Base-by-base conservation (phyloP, 2,797 vertebrate species). In the Ispidina picta region DNA sequence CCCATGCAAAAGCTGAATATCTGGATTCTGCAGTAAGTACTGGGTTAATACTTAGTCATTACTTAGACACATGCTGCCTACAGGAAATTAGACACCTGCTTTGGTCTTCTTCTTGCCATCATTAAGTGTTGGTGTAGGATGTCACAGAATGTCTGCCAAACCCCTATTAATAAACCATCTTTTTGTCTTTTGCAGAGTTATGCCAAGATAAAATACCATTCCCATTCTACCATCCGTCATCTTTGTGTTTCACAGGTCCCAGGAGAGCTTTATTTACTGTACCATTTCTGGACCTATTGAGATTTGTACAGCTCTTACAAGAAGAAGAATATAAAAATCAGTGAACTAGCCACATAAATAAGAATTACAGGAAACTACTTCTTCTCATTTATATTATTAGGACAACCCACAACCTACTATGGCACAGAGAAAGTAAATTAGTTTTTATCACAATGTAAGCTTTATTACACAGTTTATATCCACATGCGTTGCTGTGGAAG, bases 141-240 rank as follows among this genome's bases (percentile, higher is more conserved):
- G 85, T 87, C 89, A 54, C 79, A 90, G 66, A 37, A 31, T 89
- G 85, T 87, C 89, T 92, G 92, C 80, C 92, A 95, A 94, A 91
- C 8, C 15, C 55, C 93, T 97, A 95, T 94, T 95, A 95, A 95
- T 96, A 95, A 93, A 91, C 73, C 46, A 84, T 48, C 37, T 82
- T 89, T 93, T 73, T 79, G 44, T 83, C 59, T 90, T 52, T 62
- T 3, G 3, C 29, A 51, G 35, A 26, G 58, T 69, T 84, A 87
- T 23, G 35, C 48, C 22, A 56, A 85, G 88, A 89, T 58, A 92
- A 95, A 92, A 87, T 77, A 41, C 55, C 5, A 0, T 39, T 79
- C 52, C 41, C 9, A 25, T 78, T 39, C 83, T 75, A 46, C 71
- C 13, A 41, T 66, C 16, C 11, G 1, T 49, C 25, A 26, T 75